phyloP scores from a whole-genome alignment of 1,140 invertebrate genomes.

The Drosophila murphyi region DNA sequence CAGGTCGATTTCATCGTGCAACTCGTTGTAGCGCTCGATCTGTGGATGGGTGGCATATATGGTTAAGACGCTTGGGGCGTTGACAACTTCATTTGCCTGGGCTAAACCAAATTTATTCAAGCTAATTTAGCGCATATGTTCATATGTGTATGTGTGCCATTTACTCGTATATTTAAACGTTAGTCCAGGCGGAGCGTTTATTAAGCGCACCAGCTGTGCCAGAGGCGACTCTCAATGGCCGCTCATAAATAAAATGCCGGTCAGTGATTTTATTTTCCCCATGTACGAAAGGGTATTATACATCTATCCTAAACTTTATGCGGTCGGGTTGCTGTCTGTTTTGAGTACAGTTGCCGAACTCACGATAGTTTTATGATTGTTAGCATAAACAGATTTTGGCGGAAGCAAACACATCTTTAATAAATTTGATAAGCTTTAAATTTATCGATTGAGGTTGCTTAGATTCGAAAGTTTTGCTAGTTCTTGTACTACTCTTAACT shows the following conservation, averaged over 20 bases:
- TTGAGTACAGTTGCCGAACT: not conserved
- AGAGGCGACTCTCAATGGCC: constrained; percentile 68
- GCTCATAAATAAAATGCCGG: constrained; percentile 78
- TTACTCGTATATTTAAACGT: constrained; percentile 12
- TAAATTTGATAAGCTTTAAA: too few species aligned
- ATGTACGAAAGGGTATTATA: constrained; percentile 13
- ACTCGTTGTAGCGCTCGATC: constrained; percentile 80
- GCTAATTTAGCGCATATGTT: constrained; percentile 68
- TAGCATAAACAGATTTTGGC: too few species aligned
- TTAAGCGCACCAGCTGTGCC: constrained; percentile 75
- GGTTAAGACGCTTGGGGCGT: constrained; percentile 6
- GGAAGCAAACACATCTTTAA: too few species aligned
- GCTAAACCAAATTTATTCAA: constrained; percentile 66
- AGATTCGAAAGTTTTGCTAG: too few species aligned
- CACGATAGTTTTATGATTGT: too few species aligned
- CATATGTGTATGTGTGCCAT: constrained; percentile 29
- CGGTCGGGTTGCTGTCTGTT: not conserved
- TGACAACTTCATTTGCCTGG: constrained; percentile 62
- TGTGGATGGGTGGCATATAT: constrained; percentile 17
- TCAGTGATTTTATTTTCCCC: constrained; percentile 60
- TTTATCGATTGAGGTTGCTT: too few species aligned
- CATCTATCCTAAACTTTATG: not conserved
- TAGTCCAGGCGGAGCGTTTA: constrained; percentile 47
- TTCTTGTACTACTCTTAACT: too few species aligned
- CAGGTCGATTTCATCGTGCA: constrained; percentile 78